phyloP scores from a whole-genome alignment of 2,888 invertebrate genomes.

The Stegophylla sp. region DNA sequence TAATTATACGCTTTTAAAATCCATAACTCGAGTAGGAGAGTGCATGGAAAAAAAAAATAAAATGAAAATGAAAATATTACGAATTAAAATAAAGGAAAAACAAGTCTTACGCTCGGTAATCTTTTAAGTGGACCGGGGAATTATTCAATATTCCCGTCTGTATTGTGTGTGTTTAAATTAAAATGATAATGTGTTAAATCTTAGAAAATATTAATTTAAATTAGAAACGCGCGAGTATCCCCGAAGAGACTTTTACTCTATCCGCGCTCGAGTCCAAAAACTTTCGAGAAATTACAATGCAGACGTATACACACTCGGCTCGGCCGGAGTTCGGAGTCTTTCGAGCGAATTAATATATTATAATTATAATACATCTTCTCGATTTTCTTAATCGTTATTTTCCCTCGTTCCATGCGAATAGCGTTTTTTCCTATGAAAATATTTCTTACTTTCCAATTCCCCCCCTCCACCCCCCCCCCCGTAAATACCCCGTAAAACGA shows the following conservation, averaged over 20 bases:
- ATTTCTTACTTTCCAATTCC: too few relatives aligned
- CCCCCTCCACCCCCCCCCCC: not conserved
- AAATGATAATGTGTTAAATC: slow-evolving; percentile 4
- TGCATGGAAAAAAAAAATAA: not conserved
- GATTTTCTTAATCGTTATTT: too few relatives aligned
- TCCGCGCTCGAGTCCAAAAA: not conserved
- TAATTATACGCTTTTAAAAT: not conserved
- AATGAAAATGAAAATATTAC: too few relatives aligned
- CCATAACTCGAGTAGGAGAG: not conserved
- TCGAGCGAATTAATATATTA: too few relatives aligned
- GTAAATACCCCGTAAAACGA: not conserved
- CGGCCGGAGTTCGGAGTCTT: too few relatives aligned
- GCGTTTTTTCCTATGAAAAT: too few relatives aligned
- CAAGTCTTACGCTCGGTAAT: not conserved
- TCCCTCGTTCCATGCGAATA: too few relatives aligned
- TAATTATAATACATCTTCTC: too few relatives aligned
- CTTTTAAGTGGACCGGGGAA: not conserved
- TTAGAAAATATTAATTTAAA: not conserved
- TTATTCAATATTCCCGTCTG: not conserved
- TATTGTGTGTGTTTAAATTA: not conserved
- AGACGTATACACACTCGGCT: too few relatives aligned
- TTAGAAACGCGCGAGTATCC: not conserved
- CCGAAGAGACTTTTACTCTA: not conserved
- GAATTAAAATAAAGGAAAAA: not conserved
- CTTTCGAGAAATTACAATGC: too few relatives aligned